These are phyloP conservation scores for Heterohyrax brucei DNA, from an alignment of 2,797 vertebrate species.

Conservation along the genomic window DNA sequence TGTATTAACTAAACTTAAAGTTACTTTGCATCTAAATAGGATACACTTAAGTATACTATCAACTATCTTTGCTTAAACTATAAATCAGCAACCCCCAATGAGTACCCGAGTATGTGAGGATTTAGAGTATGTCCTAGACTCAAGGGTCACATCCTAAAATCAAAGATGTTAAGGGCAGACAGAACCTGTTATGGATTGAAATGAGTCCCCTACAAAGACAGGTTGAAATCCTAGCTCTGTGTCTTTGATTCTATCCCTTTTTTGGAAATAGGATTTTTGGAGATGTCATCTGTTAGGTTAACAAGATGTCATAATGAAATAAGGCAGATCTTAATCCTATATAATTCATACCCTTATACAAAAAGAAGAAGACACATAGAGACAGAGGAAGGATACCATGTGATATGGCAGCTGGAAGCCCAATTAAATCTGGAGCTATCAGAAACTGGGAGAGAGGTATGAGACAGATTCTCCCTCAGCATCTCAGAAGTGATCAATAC, in stretches of 20 bases:
- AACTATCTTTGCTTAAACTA: not conserved
- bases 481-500: not conserved
- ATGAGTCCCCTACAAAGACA: no score
- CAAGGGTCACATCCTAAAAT: not conserved
- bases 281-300: no score
- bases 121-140: no score
- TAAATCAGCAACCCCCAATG: not conserved
- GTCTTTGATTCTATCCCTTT: no score
- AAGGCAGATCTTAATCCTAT: no score
- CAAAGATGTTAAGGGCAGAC: not conserved
- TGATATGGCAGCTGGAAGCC: not conserved
- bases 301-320: no score
- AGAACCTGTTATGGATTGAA: no score
- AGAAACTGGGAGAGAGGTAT: not conserved
- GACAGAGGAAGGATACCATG: not conserved
- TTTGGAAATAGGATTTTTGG: no score
- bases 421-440: not conserved
- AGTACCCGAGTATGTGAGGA: not conserved
- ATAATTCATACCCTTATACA: no score
- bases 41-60: not conserved
- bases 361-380: no score
- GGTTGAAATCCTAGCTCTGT: no score
- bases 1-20: not conserved
- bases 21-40: constrained; percentile 53
- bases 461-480: not conserved